Base-by-base conservation (phyloP, 2,113 vertebrate species). In the Geothlypis trichas region DNA sequence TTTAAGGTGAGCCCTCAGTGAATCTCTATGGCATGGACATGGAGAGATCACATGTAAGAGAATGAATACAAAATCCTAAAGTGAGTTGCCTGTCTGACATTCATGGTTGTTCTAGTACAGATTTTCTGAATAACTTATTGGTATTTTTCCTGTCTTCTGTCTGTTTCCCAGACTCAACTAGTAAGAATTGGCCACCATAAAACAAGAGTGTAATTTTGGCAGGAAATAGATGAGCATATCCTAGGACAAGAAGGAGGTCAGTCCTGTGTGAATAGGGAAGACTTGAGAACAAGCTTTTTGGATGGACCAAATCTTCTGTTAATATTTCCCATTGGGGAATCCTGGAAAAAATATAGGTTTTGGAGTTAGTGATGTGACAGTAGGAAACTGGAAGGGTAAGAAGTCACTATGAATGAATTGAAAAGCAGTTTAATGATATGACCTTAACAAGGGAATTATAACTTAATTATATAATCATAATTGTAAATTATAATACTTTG, bases 11-110 rank as follows among this genome's bases (percentile, higher is more conserved):
- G 11, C 33, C 51, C 18, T 72, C 3, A 3, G 3, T 55, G 23
- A 52, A 69, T 17, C 11, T 31, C 12, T 37, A 0, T 22, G 31
- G 4, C 28, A 3, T 46, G 37, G 46, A 27, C 10, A 4, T 46
- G 42, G 6, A 37, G 33, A 30, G 19, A n/a, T 42, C 28, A 17
- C 0, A 0, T 11, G 1, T 37, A 9, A 74, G 33, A 52, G n/a
- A 47, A 78, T 9, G n/a, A 57, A 55, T 15, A 51, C 10, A 15
- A 61, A 44, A 52, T n/a, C 11, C 24, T 35, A 10, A 49, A 77
- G 28, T 42, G 54, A 69, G 11, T 68, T 93, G 33, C 30, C 39
- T 77, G 33, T 17, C 44, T 65, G 35, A 41, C 65, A 28, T 33
- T 77, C 4, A 8, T 23, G 18, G 12, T 15, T 93, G 13, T 73